Conservation (phyloP, 37 sponge, comb jelly and placozoan species). For the Geodia barretti region DNA sequence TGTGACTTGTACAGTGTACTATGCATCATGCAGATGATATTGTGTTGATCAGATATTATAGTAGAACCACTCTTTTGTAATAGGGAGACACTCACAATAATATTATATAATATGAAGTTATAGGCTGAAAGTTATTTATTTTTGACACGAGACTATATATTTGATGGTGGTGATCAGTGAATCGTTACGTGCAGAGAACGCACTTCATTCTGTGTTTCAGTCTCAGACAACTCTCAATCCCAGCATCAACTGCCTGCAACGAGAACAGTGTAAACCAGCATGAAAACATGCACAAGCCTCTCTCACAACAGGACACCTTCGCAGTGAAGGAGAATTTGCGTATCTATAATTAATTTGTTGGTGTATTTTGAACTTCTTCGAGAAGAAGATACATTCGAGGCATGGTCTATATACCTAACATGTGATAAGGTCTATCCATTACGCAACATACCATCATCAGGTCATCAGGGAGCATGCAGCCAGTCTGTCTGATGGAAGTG, state of each 20-base stretch:
- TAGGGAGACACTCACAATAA: no score
- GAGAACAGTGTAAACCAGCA: no score
- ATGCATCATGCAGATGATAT: no score
- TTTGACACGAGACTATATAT: no score
- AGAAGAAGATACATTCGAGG: not conserved
- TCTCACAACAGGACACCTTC: slow-evolving; percentile 13
- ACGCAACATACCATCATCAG: slow-evolving; percentile 8
- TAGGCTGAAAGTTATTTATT: no score
- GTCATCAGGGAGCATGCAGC: slow-evolving; percentile 20
- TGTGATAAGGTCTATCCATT: not conserved
- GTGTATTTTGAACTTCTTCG: no score
- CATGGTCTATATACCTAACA: not conserved
- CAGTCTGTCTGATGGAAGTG: slow-evolving; percentile 39
- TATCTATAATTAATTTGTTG: no score
- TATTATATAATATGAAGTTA: no score
- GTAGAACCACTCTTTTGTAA: no score
- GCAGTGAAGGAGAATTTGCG: not conserved
- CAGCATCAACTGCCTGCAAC: slow-evolving; percentile 15
- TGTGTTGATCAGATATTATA: no score
- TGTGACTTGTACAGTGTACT: no score
- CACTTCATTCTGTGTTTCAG: slow-evolving; percentile 32
- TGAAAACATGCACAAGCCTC: not conserved
- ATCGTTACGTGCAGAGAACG: not conserved
- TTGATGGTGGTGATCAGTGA: no score
- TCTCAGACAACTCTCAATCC: slow-evolving; percentile 60